Evolutionary conservation across 2,797 vertebrate genomes (phyloP).

Genomic region (Dendrocincla tyrannina): DNA sequence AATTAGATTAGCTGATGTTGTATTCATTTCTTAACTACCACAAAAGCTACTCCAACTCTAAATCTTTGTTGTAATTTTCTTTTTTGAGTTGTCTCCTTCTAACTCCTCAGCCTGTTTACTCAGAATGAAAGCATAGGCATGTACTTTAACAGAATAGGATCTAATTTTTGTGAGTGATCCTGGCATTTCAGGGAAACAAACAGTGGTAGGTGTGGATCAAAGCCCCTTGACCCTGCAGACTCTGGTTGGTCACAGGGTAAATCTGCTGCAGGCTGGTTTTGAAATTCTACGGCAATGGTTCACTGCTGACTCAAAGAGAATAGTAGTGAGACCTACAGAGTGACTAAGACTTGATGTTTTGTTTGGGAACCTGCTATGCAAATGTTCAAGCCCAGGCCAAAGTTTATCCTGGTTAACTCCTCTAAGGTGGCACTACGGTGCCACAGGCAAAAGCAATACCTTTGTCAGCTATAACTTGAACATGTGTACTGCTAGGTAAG

Average conservation of each 20-base stretch:
- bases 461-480: background rate
- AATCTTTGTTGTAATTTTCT: background rate
- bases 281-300: background rate
- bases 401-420: background rate
- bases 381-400: background rate
- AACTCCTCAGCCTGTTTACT: background rate
- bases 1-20: background rate
- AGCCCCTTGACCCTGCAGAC: background rate
- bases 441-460: background rate
- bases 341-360: constrained; percentile 35
- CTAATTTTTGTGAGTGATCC: background rate
- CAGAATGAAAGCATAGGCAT: background rate
- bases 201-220: background rate
- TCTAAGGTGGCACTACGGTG: background rate
- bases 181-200: background rate
- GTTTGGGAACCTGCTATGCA: constrained; percentile 1
- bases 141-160: background rate
- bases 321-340: background rate
- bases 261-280: background rate
- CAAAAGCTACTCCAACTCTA: background rate
- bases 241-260: background rate
- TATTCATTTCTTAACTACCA: background rate
- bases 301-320: background rate
- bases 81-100: background rate
- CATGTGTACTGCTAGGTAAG: background rate